phyloP scores from a whole-genome alignment of 2,113 vertebrate genomes.

The Oxyura jamaicensis region DNA sequence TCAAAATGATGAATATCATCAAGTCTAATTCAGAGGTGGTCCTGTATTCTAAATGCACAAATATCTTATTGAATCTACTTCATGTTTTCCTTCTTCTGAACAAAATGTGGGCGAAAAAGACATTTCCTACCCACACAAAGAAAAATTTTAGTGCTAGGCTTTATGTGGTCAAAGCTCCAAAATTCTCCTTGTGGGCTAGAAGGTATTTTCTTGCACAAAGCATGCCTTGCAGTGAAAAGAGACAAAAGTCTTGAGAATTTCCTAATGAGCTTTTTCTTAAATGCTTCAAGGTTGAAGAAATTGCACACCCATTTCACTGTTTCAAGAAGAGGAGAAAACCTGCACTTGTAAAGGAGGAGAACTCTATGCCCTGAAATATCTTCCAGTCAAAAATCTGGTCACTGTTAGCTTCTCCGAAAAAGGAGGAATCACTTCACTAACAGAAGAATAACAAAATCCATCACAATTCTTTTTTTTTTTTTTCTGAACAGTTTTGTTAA shows the following conservation, averaged over 20 bases:
- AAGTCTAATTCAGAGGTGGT: neutral
- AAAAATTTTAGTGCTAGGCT: neutral
- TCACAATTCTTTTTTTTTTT: neutral
- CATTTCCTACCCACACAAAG: neutral
- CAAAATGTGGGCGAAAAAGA: neutral
- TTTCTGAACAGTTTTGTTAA: neutral
- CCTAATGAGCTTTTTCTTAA: neutral
- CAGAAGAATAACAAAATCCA: neutral
- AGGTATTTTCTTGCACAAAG: neutral
- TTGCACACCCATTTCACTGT: neutral
- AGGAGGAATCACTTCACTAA: neutral
- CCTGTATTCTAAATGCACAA: neutral
- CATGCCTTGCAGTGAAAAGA: rapidly evolving
- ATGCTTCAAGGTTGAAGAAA: neutral
- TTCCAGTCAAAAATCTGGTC: neutral
- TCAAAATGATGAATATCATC: neutral
- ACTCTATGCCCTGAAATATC: neutral
- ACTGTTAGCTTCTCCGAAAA: neutral
- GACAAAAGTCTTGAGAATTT: neutral
- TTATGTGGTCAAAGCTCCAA: neutral
- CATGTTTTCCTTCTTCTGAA: neutral
- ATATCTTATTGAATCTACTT: neutral
- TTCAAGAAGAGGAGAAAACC: neutral
- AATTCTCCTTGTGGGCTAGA: neutral
- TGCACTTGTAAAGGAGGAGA: neutral